Evolutionary conservation across 2,797 vertebrate species (phyloP), one percentile per base, ranked within the genome.

Genomic region (Chelmon rostratus): DNA sequence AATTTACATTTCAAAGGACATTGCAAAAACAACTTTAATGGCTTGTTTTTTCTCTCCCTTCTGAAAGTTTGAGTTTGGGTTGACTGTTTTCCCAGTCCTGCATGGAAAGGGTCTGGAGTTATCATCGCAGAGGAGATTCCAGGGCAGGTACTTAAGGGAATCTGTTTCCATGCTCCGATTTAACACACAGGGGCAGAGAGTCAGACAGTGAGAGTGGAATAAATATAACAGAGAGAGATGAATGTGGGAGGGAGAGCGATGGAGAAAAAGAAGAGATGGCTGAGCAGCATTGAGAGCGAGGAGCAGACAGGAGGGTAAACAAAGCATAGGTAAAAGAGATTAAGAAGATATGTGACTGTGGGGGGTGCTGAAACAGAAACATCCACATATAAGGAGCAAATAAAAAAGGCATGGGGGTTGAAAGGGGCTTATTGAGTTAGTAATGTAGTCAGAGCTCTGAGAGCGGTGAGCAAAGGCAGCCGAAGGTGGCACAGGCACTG

Each of bases 61-160:
- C 68, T 64, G 42, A 81, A 87, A 90, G 78, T 62, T 49, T 28
- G 21, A 86, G 52, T 81, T 88, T 74, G 54, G 53, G 61, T 78
- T 88, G 81, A 89, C 78, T 76, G 68, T 90, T 89, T 90, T 88
- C 82, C 90, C 77, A 91, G 76, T 47, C 73, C 59, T 86, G 82
- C 72, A 73, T 84, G 87, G 89, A 93, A 93, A 86, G 76, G 82
- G 78, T 93, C 92, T 92, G 89, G 86, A 91, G 82, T 88, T 91
- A 88, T 93, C 87, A 83, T 90, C 40, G 79, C 9, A n/a, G 64
- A 86, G 67, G 77, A 91, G 86, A 89, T 92, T 93, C 91, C 88
- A 84, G 64, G 83, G 81, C 89, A 91, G 91, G 85, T 92, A 89
- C 90, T 92, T 90, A 66, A 79, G 87, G 83, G 87, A 91, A 86